phyloP scores from a whole-genome alignment of 2,797 vertebrate genomes.

The Apogon talboti region DNA sequence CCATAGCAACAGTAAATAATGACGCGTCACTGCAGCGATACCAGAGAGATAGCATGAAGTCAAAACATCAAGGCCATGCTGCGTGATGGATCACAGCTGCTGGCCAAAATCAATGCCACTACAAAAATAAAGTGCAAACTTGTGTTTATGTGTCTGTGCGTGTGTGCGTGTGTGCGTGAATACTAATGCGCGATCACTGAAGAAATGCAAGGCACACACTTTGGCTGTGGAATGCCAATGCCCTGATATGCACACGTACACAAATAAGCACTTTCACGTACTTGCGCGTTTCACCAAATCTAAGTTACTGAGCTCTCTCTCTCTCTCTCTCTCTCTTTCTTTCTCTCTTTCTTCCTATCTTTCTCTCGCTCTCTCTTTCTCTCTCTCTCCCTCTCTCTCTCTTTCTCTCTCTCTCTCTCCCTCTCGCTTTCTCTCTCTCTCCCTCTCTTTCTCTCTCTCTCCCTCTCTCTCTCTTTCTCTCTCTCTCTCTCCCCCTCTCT shows the following conservation, averaged over 20 bases:
- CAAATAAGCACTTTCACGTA: constrained; percentile 5
- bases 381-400: not conserved
- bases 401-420: not conserved
- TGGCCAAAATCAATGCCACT: constrained; percentile 73
- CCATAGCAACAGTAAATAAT: constrained; percentile 79
- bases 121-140: constrained; percentile 58
- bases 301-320: not conserved
- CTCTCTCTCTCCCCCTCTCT: not conserved
- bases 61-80: constrained; percentile 76
- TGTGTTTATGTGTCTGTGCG: constrained; percentile 4
- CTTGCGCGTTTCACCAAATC: constrained; percentile 13
- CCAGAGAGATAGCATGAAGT: constrained; percentile 72
- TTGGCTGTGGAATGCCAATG: constrained; percentile 5
- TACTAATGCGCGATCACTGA: constrained; percentile 21
- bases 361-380: not conserved
- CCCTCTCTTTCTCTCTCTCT: not conserved
- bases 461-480: not conserved
- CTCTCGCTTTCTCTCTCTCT: not conserved
- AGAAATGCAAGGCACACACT: constrained; percentile 26
- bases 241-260: constrained; percentile 2
- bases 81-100: constrained; percentile 77
- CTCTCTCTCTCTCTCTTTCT: not conserved
- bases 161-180: constrained; percentile 19
- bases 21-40: constrained; percentile 59
- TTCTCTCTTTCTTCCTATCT: not conserved